Base-by-base conservation (phyloP, 2,797 vertebrate genomes). In the Odontamblyopus rebecca region DNA sequence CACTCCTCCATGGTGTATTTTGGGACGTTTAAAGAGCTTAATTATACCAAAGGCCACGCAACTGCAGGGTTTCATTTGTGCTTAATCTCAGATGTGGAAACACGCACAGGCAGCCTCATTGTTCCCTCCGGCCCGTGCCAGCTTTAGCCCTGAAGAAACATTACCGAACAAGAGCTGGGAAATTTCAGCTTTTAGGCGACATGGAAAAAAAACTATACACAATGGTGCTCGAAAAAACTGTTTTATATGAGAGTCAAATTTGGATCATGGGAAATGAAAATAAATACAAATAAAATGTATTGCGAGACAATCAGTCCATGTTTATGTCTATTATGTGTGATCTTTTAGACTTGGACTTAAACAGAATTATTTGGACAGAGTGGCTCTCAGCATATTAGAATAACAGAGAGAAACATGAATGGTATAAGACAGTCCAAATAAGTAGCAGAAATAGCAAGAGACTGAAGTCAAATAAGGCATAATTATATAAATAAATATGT, bases 11-110 rank as follows among this genome's bases (percentile, higher is more conserved):
- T 73, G 69, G 88, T 89, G 82, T 91, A 91, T 91, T 91, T 91
- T 85, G 78, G 86, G 86, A 88, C 83, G 86, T 91, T 90, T 89
- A 91, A 90, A 90, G 88, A 86, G 87, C 87, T 87, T 90, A 90
- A 90, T 90, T 81, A 66, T 50, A 82, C 83, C 73, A 82, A 85
- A 78, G 83, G 79, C 82, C 84, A 84, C 75, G 54, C 78, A 85
- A 85, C 81, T 82, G 76, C 81, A 35, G 29, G 56, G 66, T 56
- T 68, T 68, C 77, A 71, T 88, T 88, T 82, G 75, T 81, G 86
- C 79, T 82, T 85, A 87, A 85, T 89, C 84, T 88, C 74, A 83
- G 77, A 85, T 73, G 30, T 69, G 78, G 79, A 92, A 89, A 87
- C 78, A 70, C 74, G 74, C 85, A 89, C 89, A 91, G 86, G 78